Conservation (phyloP, 2,113 vertebrate species). For the Pteronura brasiliensis region DNA sequence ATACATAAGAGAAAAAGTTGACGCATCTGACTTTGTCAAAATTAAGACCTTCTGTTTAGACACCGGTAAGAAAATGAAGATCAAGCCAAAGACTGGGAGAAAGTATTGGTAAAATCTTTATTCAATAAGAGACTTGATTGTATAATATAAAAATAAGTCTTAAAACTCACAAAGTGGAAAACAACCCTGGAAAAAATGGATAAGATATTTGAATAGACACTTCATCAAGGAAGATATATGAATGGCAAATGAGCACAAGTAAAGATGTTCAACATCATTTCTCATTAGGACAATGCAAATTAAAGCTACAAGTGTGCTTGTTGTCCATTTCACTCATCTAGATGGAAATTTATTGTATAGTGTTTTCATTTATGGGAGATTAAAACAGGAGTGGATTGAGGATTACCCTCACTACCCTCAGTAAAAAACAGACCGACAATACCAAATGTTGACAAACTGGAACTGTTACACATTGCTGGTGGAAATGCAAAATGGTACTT, state of each 20-base stretch:
- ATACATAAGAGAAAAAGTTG: not conserved
- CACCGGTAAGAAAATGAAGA: not conserved
- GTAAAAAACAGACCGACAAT: not conserved
- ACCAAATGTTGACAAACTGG: not conserved
- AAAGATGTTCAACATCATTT: not conserved
- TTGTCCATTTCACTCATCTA: not conserved
- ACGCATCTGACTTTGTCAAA: not conserved
- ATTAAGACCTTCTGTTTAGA: not conserved
- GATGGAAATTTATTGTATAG: not conserved
- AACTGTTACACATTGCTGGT: not conserved
- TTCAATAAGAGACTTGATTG: not conserved
- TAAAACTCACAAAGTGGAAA: not conserved
- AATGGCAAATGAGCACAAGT: not conserved
- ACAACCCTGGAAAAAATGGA: not conserved
- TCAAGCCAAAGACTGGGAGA: not conserved
- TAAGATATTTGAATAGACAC: not conserved
- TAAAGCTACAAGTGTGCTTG: not conserved
- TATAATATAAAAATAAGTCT: not conserved
- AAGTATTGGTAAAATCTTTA: not conserved
- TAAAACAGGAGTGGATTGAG: not conserved
- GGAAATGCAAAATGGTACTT: not conserved
- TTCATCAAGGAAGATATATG: not conserved
- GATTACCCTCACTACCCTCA: not conserved
- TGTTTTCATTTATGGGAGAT: not conserved
- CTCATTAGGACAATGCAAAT: not conserved